phyloP scores from a whole-genome alignment of 2,797 vertebrate species.

The Morus bassanus region DNA sequence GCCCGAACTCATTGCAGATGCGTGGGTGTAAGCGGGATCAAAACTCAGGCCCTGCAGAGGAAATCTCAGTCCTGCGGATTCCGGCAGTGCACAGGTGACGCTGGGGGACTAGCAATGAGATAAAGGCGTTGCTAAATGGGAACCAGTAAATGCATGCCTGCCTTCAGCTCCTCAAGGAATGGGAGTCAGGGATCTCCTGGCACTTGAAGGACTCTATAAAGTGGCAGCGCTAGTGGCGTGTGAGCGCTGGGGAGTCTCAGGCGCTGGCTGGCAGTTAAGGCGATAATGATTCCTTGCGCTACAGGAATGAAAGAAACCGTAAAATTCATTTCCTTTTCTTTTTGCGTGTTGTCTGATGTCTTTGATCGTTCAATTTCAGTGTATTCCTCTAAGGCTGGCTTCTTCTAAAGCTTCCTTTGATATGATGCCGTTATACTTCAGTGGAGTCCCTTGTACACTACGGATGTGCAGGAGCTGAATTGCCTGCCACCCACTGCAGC shows the following conservation, averaged over 20 bases:
- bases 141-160: rapidly evolving
- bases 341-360: not conserved
- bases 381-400: not conserved
- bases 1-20: not conserved
- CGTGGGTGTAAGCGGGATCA: rapidly evolving
- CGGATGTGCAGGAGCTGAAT: not conserved
- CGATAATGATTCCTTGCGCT: not conserved
- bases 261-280: not conserved
- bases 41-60: not conserved
- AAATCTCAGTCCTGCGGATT: not conserved
- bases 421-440: not conserved
- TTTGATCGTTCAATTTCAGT: not conserved
- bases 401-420: not conserved
- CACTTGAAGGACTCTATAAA: not conserved
- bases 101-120: not conserved
- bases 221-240: not conserved
- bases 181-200: not conserved
- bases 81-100: not conserved
- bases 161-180: not conserved
- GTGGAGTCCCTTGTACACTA: not conserved
- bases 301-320: not conserved
- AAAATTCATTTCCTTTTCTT: not conserved
- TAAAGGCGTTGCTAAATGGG: not conserved
- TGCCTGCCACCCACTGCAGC: not conserved
- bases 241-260: not conserved